A percentile compares a stretch with the other conserved stretches of the same genome.
These are phyloP conservation scores for Microctenopoma steveboyesi DNA, from an alignment of 2,797 vertebrate species.

Conservation along the genomic window DNA sequence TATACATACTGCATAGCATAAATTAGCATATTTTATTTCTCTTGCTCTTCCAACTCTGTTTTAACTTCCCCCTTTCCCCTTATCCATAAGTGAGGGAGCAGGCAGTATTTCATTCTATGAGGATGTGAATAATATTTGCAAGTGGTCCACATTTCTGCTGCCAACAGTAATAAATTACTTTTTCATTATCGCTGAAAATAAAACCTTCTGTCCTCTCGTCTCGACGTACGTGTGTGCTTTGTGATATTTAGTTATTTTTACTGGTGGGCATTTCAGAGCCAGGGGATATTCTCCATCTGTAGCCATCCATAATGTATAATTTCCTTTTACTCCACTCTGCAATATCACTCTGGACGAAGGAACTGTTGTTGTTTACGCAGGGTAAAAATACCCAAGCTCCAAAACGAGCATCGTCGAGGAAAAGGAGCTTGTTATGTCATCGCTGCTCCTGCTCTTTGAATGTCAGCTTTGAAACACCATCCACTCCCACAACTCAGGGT, in stretches of 20 bases:
- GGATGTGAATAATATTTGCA: constrained; percentile 58
- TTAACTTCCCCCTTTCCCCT: constrained; percentile 42
- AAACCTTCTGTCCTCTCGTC: constrained; percentile 29
- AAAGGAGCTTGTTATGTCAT: constrained; percentile 39
- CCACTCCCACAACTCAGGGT: constrained; percentile 33
- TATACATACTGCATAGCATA: constrained; percentile 67
- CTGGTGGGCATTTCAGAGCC: constrained; percentile 49
- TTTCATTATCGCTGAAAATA: constrained; percentile 38
- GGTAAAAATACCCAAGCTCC: constrained; percentile 23
- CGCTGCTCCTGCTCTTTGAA: not conserved
- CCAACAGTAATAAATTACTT: constrained; percentile 54
- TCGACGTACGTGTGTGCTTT: constrained; percentile 11
- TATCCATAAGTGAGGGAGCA: constrained; percentile 30
- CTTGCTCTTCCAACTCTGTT: constrained; percentile 49
- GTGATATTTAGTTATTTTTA: constrained; percentile 48
- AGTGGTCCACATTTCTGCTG: constrained; percentile 37
- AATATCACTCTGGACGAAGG: constrained; percentile 17
- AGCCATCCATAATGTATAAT: constrained; percentile 71
- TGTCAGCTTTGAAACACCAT: constrained; percentile 14
- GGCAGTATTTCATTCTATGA: constrained; percentile 63
- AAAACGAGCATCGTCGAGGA: constrained; percentile 28
- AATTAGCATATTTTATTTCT: constrained; percentile 63
- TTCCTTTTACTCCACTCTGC: constrained; percentile 54
- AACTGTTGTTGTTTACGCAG: constrained; percentile 23
- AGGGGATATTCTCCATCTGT: constrained; percentile 64